These are phyloP conservation scores for Papilio polyxenes DNA, from an alignment of 1,140 invertebrate species.

Conservation along the genomic window DNA sequence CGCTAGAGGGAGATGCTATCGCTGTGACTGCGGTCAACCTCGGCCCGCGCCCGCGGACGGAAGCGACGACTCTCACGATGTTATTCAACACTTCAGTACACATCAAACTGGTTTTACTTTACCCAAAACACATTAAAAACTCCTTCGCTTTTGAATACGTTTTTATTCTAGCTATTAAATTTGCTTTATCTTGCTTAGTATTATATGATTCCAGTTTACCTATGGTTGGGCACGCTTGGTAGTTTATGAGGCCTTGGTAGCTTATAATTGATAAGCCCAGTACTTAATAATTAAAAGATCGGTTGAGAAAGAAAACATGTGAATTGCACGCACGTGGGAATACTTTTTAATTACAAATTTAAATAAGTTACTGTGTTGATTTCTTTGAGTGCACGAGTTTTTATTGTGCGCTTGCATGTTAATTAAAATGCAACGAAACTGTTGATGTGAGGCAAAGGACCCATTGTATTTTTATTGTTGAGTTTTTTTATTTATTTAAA, in stretches of 20 bases:
- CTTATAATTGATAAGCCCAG: not conserved
- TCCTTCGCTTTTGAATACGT: slow-evolving; percentile 35
- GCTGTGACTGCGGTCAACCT: slow-evolving; percentile 49
- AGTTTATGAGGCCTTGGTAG: slow-evolving; percentile 21
- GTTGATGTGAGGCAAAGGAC: not conserved
- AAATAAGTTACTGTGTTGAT: not conserved
- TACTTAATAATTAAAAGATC: not conserved
- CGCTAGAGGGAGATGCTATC: slow-evolving; percentile 34
- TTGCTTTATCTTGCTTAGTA: slow-evolving; percentile 17
- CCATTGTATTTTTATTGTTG: not conserved
- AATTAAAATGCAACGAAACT: slow-evolving; percentile 4
- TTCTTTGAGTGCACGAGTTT: not conserved
- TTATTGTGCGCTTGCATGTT: slow-evolving; percentile 2
- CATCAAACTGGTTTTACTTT: slow-evolving; percentile 60
- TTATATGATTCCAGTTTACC: slow-evolving; percentile 4
- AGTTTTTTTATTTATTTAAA: not conserved
- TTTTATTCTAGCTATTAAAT: slow-evolving; percentile 33
- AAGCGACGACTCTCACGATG: slow-evolving; percentile 53
- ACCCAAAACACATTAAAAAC: slow-evolving; percentile 61
- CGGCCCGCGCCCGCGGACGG: slow-evolving; percentile 50
- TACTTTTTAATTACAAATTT: not conserved
- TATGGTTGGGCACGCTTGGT: slow-evolving; percentile 15
- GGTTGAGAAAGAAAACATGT: not conserved
- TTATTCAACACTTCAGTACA: slow-evolving; percentile 60
- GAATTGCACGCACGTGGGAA: not conserved